These are phyloP conservation scores for Perodicticus potto DNA, from an alignment of 2,797 vertebrate species.

Conservation along the genomic window DNA sequence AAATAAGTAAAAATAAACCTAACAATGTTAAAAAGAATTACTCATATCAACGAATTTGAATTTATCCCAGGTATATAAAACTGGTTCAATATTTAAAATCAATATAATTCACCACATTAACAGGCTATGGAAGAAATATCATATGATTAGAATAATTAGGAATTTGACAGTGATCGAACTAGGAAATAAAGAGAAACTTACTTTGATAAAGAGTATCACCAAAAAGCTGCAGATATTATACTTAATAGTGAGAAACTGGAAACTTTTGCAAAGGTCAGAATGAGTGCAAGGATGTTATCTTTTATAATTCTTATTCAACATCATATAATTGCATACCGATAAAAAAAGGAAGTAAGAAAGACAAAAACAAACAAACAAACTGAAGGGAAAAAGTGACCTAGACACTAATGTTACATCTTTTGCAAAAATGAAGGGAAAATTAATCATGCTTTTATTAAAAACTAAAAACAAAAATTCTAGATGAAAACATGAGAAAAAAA, in stretches of 20 bases:
- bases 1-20: neutral
- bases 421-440: neutral
- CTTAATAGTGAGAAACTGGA: neutral
- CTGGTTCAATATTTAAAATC: neutral
- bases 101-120: neutral
- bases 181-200: neutral
- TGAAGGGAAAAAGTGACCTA: neutral
- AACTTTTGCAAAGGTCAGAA: neutral
- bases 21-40: neutral
- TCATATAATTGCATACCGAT: neutral
- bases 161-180: neutral
- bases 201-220: neutral
- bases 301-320: neutral
- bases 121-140: neutral
- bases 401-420: neutral
- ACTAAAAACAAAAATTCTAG: neutral
- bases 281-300: neutral
- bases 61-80: neutral
- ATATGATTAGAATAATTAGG: neutral
- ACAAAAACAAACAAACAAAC: neutral
- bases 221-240: neutral
- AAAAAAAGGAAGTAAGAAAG: neutral
- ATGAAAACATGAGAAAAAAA: neutral
- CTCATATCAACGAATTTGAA: neutral
- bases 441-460: neutral